Base-by-base conservation (phyloP, 2,113 vertebrate genomes). In the Ailurus styani region DNA sequence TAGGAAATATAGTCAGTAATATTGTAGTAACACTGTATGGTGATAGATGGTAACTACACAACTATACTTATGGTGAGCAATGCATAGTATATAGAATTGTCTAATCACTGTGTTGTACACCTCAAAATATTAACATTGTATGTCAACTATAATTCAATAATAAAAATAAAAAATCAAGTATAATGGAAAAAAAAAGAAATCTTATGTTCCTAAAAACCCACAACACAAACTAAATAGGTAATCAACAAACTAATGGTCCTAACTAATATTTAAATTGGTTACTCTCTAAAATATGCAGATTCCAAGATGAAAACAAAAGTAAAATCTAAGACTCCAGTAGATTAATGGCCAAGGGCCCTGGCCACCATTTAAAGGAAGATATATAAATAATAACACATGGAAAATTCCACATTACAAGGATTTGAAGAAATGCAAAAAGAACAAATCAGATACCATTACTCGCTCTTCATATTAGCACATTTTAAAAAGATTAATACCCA, bases 371-470 rank as follows among this genome's bases (percentile, higher is more conserved):
- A 75, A 95, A 88, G 40, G 52, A 83, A 93, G 20, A 90, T 52
- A 82, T 82, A 75, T 72, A 50, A 40, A 72, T 79, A 88, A 82
- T 86, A 73, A 54, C n/a, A 45, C 68, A 87, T 83, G 60, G 78
- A 87, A 81, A 60, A 23, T 73, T 85, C 40, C n/a, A 77, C 42
- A 9, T 93, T 21, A 47, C 72, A 82, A 37, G 7, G 60, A 92
- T 66, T 96, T 83, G 57, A 77, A 83, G 60, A 92, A 89, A 62
- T 81, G 45, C n/a, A 82, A 72, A 89, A 93, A 42, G 37, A 94
- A 60, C 37, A 5, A 96, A 78, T 88, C 47, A 81, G 14, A 94
- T 91, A 79, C 72, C 17, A 45, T 84, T 87, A 85, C 72, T 55
- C 15, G 89, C 23, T 93, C 88, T 87, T 87, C 47, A 87, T 77